These are phyloP conservation scores for Theonella swinhoei DNA, from an alignment of 37 sponge, comb jelly and placozoan genomes.

Conservation along the genomic window DNA sequence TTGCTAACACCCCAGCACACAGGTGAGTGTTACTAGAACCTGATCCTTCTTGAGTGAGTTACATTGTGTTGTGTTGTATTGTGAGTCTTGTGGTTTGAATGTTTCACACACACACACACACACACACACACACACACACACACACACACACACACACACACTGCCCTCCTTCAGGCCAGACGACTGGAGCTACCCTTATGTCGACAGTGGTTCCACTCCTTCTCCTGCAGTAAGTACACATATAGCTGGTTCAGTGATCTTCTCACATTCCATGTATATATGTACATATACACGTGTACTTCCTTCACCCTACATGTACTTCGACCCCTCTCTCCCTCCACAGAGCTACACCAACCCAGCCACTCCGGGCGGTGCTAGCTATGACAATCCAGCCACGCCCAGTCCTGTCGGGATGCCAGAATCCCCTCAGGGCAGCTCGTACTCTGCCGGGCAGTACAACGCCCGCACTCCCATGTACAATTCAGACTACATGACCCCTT, in stretches of 20 bases:
- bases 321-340: neutral
- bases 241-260: no score
- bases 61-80: neutral
- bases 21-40: neutral
- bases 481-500: conserved; percentile 62
- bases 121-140: neutral
- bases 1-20: conserved; percentile 69
- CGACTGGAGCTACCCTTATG: conserved; percentile 50
- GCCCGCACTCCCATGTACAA: conserved; percentile 50
- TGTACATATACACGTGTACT: neutral
- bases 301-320: neutral
- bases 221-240: conserved; percentile 58
- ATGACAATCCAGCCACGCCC: conserved; percentile 78
- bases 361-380: conserved; percentile 70
- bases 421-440: conserved; percentile 54
- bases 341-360: conserved; percentile 75
- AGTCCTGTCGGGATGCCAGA: conserved; percentile 49
- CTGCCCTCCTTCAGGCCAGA: conserved; percentile 46
- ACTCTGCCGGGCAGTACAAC: conserved; percentile 2
- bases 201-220: conserved; percentile 23
- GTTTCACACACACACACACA: neutral
- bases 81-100: no score
- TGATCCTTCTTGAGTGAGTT: neutral
- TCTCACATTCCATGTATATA: neutral
- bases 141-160: neutral